Conservation (phyloP, 2,797 vertebrate genomes). For the Petrocephalus schoutedeni region DNA sequence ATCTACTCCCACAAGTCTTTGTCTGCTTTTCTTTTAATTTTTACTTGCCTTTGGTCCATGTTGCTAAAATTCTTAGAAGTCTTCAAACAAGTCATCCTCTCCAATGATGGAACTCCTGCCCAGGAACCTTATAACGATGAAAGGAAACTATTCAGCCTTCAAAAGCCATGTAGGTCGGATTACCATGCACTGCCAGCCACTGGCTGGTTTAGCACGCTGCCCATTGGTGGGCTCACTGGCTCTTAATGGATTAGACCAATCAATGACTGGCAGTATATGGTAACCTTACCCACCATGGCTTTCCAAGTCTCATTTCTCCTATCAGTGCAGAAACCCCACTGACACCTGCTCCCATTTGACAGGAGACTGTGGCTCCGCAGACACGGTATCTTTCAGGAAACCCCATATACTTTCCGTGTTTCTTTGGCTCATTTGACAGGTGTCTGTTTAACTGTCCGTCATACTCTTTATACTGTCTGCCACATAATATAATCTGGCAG, state of each 20-base stretch:
- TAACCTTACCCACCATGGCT: background rate
- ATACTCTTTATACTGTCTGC: background rate
- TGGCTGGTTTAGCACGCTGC: background rate
- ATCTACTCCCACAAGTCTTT: background rate
- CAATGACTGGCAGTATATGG: background rate
- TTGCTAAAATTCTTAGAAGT: background rate
- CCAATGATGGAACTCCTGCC: background rate
- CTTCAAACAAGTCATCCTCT: background rate
- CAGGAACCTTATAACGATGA: background rate
- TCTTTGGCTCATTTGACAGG: background rate
- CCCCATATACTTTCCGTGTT: background rate
- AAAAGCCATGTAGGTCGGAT: background rate
- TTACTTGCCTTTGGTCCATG: background rate
- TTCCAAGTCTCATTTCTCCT: background rate
- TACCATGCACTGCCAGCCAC: background rate
- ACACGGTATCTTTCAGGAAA: background rate
- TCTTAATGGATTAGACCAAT: background rate
- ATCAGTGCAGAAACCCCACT: background rate
- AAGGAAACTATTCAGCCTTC: background rate
- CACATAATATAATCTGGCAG: background rate
- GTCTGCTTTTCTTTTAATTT: background rate
- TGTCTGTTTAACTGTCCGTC: background rate
- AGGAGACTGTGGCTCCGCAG: background rate
- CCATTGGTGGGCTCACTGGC: background rate
- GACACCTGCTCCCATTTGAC: background rate